A percentile compares a stretch with the other conserved stretches of the same genome.
Evolutionary conservation across 2,888 invertebrate genomes (phyloP).

Genomic region (Stomorhina lunata): DNA sequence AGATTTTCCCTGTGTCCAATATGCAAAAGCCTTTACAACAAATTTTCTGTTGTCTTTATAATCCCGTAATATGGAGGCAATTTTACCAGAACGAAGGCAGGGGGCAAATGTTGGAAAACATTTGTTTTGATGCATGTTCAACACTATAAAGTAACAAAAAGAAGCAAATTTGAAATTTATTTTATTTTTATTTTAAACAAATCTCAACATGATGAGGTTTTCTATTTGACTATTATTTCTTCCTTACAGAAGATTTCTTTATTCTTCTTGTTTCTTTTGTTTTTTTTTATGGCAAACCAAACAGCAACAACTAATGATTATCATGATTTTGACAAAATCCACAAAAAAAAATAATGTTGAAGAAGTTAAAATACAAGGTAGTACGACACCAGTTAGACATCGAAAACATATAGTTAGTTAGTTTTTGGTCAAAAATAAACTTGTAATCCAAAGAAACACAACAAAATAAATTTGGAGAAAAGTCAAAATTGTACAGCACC

Average conservation of each 20-base stretch:
- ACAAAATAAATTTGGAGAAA: constrained; percentile 4
- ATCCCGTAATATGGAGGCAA: too few species aligned
- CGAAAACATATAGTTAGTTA: constrained; percentile 44
- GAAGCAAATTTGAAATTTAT: constrained; percentile 62
- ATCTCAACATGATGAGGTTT: constrained; percentile 52
- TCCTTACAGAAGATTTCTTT: too few species aligned
- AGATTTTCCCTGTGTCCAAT: too few species aligned
- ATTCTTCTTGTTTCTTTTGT: background rate
- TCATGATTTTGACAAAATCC: constrained; percentile 50
- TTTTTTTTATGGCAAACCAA: background rate
- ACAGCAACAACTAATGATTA: constrained; percentile 66
- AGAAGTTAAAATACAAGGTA: background rate
- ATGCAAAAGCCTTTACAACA: too few species aligned
- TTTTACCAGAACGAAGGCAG: constrained; percentile 33
- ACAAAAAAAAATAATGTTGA: background rate
- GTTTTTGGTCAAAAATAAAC: constrained; percentile 56
- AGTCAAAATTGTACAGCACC: background rate
- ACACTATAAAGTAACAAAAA: constrained; percentile 35
- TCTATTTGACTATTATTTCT: constrained; percentile 12
- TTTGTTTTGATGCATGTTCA: constrained; percentile 53
- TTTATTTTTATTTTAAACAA: constrained; percentile 55
- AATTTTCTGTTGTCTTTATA: too few species aligned
- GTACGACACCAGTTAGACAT: constrained; percentile 41
- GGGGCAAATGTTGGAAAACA: constrained; percentile 55
- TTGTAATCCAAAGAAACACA: constrained; percentile 1